Percentiles rank a stretch among this genome's conserved stretches.
These are phyloP conservation scores for Gymnocypris eckloni DNA, from an alignment of 2,797 vertebrate species.

Conservation along the genomic window DNA sequence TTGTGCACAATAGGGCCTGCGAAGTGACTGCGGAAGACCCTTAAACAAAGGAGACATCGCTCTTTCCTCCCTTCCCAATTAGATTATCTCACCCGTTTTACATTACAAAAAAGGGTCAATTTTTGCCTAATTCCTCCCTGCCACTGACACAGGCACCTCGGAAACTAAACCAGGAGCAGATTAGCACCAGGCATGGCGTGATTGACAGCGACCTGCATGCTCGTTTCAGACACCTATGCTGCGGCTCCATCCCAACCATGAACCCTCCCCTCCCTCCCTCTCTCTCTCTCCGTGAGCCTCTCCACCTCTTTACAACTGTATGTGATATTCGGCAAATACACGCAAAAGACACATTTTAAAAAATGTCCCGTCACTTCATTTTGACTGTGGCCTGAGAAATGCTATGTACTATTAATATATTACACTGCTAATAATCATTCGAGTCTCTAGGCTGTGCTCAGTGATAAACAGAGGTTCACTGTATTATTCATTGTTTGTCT, in stretches of 20 bases:
- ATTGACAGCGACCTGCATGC: constrained; percentile 77
- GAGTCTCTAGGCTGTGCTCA: constrained; percentile 33
- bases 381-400: constrained; percentile 37
- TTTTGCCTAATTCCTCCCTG: constrained; percentile 76
- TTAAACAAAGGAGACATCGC: constrained; percentile 82
- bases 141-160: constrained; percentile 66
- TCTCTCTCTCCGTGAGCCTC: constrained; percentile 47
- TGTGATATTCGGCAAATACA: constrained; percentile 75
- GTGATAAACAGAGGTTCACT: constrained; percentile 28
- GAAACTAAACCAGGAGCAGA: constrained; percentile 71
- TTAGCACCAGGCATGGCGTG: constrained; percentile 55
- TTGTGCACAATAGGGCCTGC: constrained; percentile 82
- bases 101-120: constrained; percentile 78
- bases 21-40: constrained; percentile 84
- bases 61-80: constrained; percentile 78
- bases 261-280: not conserved
- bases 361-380: constrained; percentile 43
- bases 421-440: constrained; percentile 27
- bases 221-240: constrained; percentile 75
- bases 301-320: constrained; percentile 70
- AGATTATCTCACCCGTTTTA: constrained; percentile 80
- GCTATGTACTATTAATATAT: constrained; percentile 38
- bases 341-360: constrained; percentile 70
- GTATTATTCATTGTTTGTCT: constrained; percentile 38
- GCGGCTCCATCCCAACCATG: constrained; percentile 68